Evolutionary conservation across 2,888 invertebrate genomes (phyloP).

Genomic region (Sisyra terminalis): DNA sequence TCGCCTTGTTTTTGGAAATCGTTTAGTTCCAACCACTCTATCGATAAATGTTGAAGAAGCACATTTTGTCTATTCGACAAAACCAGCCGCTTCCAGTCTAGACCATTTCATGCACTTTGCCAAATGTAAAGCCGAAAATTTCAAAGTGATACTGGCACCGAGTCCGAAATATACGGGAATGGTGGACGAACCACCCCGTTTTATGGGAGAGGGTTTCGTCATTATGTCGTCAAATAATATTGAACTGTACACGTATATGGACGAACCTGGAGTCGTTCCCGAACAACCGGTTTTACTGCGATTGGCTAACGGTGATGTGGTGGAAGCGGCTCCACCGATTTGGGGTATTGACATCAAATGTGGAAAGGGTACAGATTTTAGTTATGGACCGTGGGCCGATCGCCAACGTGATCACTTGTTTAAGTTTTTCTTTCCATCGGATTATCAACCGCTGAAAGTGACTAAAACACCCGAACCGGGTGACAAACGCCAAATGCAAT

Average conservation of each 20-base stretch:
- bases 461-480: conserved; percentile 75
- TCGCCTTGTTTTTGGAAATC: conserved; percentile 88
- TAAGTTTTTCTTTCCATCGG: conserved; percentile 89
- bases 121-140: conserved; percentile 88
- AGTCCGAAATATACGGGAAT: conserved; percentile 88
- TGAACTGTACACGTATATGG: conserved; percentile 93
- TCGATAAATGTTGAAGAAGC: conserved; percentile 87
- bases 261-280: conserved; percentile 79
- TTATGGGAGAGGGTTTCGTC: conserved; percentile 98
- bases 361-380: conserved; percentile 89
- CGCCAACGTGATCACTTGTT: conserved; percentile 88
- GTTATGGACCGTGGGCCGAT: conserved; percentile 99
- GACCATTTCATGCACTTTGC: conserved; percentile 94
- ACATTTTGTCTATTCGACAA: conserved; percentile 87
- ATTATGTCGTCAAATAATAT: conserved; percentile 90
- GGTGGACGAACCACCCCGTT: conserved; percentile 87
- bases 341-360: conserved; percentile 94
- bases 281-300: conserved; percentile 80
- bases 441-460: conserved; percentile 62
- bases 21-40: conserved; percentile 82
- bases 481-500: conserved; percentile 73
- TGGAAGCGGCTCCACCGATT: conserved; percentile 83
- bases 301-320: conserved; percentile 82
- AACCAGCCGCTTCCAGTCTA: conserved; percentile 81
- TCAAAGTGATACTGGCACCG: conserved; percentile 89